phyloP scores from a whole-genome alignment of 1,140 invertebrate species.

The Tetranychus urticae region DNA sequence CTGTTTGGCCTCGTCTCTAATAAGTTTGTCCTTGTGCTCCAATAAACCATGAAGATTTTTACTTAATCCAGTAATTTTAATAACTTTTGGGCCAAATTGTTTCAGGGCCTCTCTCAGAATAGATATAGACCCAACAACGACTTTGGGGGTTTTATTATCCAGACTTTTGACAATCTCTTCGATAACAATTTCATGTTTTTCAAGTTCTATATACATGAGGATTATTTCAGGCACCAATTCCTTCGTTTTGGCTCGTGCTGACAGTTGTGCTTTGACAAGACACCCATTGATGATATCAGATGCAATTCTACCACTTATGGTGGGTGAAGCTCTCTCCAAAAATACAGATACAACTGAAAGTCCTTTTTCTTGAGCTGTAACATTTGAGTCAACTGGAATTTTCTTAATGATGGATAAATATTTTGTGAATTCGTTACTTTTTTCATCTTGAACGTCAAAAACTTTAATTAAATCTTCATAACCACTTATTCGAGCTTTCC shows the following conservation, averaged over 20 bases:
- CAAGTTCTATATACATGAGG: conserved; percentile 84
- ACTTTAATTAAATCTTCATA: conserved; percentile 79
- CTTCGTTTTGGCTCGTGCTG: conserved; percentile 69
- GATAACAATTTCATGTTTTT: conserved; percentile 68
- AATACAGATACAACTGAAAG: conserved; percentile 68
- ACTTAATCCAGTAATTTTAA: conserved; percentile 62
- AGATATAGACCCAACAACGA: conserved; percentile 57
- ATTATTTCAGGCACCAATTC: conserved; percentile 66
- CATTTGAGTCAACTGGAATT: conserved; percentile 84
- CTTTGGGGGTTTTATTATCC: conserved; percentile 81
- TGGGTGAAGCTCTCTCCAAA: conserved; percentile 61
- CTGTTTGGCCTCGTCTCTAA: conserved; percentile 69
- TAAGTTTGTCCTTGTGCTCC: conserved; percentile 71
- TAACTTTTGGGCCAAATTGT: conserved; percentile 76
- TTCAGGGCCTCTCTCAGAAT: conserved; percentile 45
- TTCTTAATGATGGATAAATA: conserved; percentile 79
- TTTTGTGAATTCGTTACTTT: conserved; percentile 74
- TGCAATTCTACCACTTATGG: conserved; percentile 39
- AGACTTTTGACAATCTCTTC: conserved; percentile 81
- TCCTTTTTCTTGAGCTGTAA: conserved; percentile 81
- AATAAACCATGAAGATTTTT: conserved; percentile 61
- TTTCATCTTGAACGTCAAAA: conserved; percentile 51
- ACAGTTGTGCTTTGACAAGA: conserved; percentile 71
- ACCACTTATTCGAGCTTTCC: conserved; percentile 77
- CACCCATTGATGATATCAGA: conserved; percentile 70